A percentile compares a stretch with the other conserved stretches of the same genome.
Evolutionary conservation across 53 echinoderm and acorn worm genomes (phyloP).

Genomic region (Crossaster papposus): DNA sequence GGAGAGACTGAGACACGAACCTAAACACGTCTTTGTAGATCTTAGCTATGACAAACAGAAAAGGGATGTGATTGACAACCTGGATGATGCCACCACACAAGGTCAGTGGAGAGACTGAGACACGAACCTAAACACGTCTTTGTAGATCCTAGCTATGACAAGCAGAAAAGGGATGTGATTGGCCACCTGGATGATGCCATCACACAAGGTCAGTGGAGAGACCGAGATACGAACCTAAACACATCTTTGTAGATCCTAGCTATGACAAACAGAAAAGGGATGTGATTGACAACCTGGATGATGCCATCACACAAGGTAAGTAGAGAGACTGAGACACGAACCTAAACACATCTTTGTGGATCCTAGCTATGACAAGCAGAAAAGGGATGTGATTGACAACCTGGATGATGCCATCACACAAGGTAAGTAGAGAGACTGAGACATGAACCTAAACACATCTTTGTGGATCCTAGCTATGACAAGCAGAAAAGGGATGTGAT

Average conservation of each 20-base stretch:
- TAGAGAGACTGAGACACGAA: constrained; percentile 79
- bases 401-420: constrained; percentile 86
- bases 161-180: constrained; percentile 77
- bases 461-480: constrained; percentile 88
- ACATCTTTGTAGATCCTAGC: constrained; percentile 84
- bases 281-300: constrained; percentile 81
- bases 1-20: no score
- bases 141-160: constrained; percentile 85
- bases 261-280: constrained; percentile 85
- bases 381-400: constrained; percentile 74
- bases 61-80: no score
- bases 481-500: constrained; percentile 80
- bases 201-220: no score
- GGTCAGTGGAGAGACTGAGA: constrained; percentile 84
- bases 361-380: constrained; percentile 89
- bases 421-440: constrained; percentile 87
- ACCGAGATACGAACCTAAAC: constrained; percentile 80
- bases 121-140: constrained; percentile 84
- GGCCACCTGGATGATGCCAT: constrained; percentile 89
- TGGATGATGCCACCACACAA: constrained; percentile 87
- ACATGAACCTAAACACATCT: constrained; percentile 80
- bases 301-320: no score
- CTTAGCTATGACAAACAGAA: no score
- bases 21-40: no score
- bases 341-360: constrained; percentile 91